Evolutionary conservation across 2,888 invertebrate genomes (phyloP), one percentile per base, ranked within the genome.

Genomic region (Eristalinus aeneus): DNA sequence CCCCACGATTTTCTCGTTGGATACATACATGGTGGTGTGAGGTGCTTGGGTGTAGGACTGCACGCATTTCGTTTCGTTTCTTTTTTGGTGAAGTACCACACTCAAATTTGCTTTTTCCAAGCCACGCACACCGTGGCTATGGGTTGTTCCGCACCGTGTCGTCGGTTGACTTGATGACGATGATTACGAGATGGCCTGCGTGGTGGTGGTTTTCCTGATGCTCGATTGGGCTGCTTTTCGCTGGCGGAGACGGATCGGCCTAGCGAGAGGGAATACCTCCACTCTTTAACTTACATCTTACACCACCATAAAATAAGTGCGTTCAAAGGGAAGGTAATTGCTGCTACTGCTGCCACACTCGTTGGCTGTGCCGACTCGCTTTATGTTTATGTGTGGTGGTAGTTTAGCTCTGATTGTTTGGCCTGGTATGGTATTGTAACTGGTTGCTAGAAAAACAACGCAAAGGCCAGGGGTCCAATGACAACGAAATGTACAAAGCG

Each of bases 371-470:
- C 27, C 5, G 27, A n/a, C 39, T n/a, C n/a, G 39, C 8, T 46
- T 2, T 5, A 53, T 79, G 63, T 10, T 72, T 23, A 23, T 71
- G 73, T 71, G 73, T 64, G 63, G 63, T 73, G 63, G 72, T 78
- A 46, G 65, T 36, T 65, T 68, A 31, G 71, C 23, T 75, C 58
- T 75, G 79, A 75, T 79, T 79, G 71, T 84, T 84, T 83, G 78
- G 53, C 36, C 64, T 65, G 71, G 34, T 72, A 56, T 22, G 31
- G 64, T 64, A 46, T 46, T 16, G 46, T 46, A 65, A 36, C 72
- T 39, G 56, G 63, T 71, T 64, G 65, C 53, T 83, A 60, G 34
- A 77, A 77, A 58, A 46, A 20, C 72, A 72, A 20, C 39, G 39
- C 64, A 56, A 46, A 54, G 11, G 32, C 61, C 60, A 67, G 23